Evolutionary conservation across 2,888 invertebrate species (phyloP).

Genomic region (Anorthoa munda): DNA sequence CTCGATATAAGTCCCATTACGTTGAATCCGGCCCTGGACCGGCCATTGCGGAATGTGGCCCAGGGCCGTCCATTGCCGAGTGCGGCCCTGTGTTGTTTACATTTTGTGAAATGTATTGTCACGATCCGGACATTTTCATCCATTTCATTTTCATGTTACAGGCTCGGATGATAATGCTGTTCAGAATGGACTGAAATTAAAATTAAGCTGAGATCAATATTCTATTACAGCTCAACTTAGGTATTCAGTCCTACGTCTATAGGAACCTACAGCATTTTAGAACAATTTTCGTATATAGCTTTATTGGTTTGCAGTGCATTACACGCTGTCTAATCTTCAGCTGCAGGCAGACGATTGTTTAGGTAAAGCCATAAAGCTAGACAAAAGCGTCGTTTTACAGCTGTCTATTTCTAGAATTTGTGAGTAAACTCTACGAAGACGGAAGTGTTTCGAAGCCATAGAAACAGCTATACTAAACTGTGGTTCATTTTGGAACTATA

Average conservation of each 20-base stretch:
- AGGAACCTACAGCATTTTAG: not conserved
- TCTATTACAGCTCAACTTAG: not conserved
- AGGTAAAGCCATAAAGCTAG: constrained; percentile 9
- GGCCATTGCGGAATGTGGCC: constrained; percentile 50
- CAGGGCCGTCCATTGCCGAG: constrained; percentile 50
- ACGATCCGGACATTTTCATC: constrained; percentile 24
- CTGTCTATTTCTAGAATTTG: constrained; percentile 22
- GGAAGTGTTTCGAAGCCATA: constrained; percentile 11
- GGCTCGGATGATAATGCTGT: constrained; percentile 14
- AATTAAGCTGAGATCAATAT: constrained; percentile 24
- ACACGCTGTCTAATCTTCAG: not conserved
- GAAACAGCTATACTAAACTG: not conserved
- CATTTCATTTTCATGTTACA: constrained; percentile 37
- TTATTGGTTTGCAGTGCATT: not conserved
- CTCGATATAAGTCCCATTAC: constrained; percentile 66
- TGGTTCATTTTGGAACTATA: constrained; percentile 13
- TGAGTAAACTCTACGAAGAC: constrained; percentile 11
- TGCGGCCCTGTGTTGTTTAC: constrained; percentile 52
- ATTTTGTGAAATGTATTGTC: constrained; percentile 57
- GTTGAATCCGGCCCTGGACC: constrained; percentile 49
- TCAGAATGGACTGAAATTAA: constrained; percentile 8
- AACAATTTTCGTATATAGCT: not conserved
- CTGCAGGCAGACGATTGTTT: constrained; percentile 4
- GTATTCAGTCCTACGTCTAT: not conserved
- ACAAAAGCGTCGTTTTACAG: constrained; percentile 20